A percentile compares a stretch with the other conserved stretches of the same genome.
These are phyloP conservation scores for Vidua macroura DNA, from an alignment of 2,113 vertebrate species.

Conservation along the genomic window DNA sequence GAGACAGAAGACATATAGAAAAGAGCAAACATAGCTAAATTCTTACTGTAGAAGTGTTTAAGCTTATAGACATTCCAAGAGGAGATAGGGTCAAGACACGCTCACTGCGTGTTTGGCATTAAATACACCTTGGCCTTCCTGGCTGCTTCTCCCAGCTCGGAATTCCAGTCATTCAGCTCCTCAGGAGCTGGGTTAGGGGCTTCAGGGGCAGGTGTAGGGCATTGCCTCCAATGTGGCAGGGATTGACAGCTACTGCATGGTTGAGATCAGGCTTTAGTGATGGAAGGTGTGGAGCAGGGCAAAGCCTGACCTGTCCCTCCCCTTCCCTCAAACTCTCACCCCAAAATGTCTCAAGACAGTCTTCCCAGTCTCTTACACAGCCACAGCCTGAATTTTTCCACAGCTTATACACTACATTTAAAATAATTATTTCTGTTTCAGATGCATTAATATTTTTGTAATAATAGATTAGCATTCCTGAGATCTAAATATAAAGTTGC, in stretches of 20 bases:
- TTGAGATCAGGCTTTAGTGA: not conserved
- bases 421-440: not conserved
- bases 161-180: not conserved
- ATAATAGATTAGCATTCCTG: not conserved
- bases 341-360: not conserved
- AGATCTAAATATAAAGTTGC: not conserved
- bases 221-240: fast-evolving
- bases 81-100: not conserved
- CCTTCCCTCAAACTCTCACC: not conserved
- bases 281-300: not conserved
- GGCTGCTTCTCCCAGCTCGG: not conserved
- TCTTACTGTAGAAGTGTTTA: not conserved
- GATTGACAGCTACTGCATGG: too few species aligned
- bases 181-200: not conserved
- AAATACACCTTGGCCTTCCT: not conserved
- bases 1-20: not conserved
- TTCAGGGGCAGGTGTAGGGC: not conserved
- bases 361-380: not conserved
- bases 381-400: fast-evolving
- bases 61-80: not conserved
- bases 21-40: not conserved
- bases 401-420: not conserved
- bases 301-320: not conserved
- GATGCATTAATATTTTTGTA: not conserved
- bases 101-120: not conserved